Conservation (phyloP, 2,113 vertebrate genomes). For the Channa argus region DNA sequence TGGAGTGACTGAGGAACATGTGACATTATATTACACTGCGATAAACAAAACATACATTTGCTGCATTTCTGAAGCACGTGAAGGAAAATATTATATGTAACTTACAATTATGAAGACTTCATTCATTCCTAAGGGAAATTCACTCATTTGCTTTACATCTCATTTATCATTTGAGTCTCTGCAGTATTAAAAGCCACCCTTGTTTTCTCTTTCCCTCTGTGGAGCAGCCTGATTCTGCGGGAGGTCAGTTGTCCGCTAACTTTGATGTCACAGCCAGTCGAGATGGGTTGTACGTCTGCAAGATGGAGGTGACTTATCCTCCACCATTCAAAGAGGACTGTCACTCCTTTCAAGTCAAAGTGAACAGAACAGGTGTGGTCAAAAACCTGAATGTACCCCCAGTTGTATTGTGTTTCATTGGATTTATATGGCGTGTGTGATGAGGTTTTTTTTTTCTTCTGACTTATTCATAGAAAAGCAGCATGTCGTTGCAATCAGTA, state of each 20-base stretch:
- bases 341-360: conserved; percentile 1
- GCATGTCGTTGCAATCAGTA: not conserved
- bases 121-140: too few relatives aligned
- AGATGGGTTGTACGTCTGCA: conserved; percentile 26
- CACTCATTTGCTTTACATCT: too few relatives aligned
- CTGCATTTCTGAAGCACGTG: too few relatives aligned
- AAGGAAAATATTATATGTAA: too few relatives aligned
- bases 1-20: not conserved
- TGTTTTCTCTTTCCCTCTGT: not conserved
- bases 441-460: not conserved
- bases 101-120: too few relatives aligned
- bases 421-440: not conserved
- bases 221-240: too few relatives aligned
- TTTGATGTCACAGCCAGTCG: conserved; percentile 27
- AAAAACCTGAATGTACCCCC: not conserved
- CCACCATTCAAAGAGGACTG: not conserved
- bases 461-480: not conserved
- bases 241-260: not conserved
- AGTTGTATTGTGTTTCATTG: not conserved
- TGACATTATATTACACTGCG: too few relatives aligned
- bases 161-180: too few relatives aligned
- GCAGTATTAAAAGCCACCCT: too few relatives aligned
- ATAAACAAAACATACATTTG: too few relatives aligned
- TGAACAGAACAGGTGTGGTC: conserved; percentile 1
- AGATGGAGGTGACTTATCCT: not conserved